phyloP scores from a whole-genome alignment of 1,140 invertebrate genomes.

The Galleria mellonella region DNA sequence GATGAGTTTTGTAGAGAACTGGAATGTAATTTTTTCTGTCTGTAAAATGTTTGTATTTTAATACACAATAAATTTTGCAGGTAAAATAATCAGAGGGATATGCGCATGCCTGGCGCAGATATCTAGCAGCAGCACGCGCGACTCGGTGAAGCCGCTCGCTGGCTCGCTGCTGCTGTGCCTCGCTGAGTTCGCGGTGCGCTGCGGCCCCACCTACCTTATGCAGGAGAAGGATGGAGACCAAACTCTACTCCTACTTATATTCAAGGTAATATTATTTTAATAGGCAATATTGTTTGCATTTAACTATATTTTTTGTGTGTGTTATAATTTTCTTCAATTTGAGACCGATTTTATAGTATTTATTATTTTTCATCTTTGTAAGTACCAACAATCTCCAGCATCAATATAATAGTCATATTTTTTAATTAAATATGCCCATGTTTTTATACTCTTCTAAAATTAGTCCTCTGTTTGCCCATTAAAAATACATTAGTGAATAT shows the following conservation, averaged over 20 bases:
- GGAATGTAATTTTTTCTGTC: no score
- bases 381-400: no score
- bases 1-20: no score
- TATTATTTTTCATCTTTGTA: no score
- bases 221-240: slow-evolving; percentile 92
- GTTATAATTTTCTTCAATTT: no score
- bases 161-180: slow-evolving; percentile 92
- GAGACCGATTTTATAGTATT: no score
- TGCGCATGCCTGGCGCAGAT: slow-evolving; percentile 65
- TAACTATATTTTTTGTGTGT: not conserved
- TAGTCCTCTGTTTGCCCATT: no score
- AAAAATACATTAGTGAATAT: no score
- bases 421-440: no score
- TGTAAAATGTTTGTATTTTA: no score
- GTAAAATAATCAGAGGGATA: slow-evolving; percentile 65
- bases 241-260: slow-evolving; percentile 79
- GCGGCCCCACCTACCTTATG: slow-evolving; percentile 86
- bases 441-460: no score
- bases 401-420: no score
- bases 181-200: slow-evolving; percentile 95
- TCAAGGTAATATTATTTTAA: slow-evolving; percentile 77
- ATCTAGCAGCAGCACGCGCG: slow-evolving; percentile 56
- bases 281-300: not conserved
- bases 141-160: slow-evolving; percentile 83
- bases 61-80: slow-evolving; percentile 24